Evolutionary conservation across 92 coral and sea anemone species (phyloP).

Genomic region (Siderastrea radians): DNA sequence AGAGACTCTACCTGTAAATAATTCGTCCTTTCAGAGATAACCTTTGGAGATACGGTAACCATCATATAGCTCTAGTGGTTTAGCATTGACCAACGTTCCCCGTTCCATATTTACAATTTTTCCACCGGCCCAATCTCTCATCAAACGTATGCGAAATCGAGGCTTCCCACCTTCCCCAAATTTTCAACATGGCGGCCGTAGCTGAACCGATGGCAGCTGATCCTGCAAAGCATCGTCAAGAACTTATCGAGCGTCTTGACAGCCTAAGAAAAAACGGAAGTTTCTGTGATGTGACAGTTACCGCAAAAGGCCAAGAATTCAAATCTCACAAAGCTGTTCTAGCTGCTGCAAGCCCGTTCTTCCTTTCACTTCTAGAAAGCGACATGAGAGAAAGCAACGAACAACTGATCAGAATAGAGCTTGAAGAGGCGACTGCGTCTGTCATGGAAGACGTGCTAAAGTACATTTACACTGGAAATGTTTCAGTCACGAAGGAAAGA

Average conservation of each 20-base stretch:
- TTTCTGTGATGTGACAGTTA: conserved; percentile 69
- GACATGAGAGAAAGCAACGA: conserved; percentile 77
- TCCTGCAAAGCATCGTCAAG: background rate
- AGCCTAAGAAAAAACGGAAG: background rate
- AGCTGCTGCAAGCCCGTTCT: conserved; percentile 74
- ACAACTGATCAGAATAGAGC: conserved; percentile 38
- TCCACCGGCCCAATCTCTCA: background rate
- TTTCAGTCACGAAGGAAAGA: conserved; percentile 59
- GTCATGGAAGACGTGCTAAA: conserved; percentile 60
- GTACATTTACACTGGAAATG: conserved; percentile 84
- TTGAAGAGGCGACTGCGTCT: conserved; percentile 61
- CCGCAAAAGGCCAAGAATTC: conserved; percentile 67
- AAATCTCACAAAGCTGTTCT: conserved; percentile 66
- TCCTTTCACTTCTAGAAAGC: conserved; percentile 67
- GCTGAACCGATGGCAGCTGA: background rate
- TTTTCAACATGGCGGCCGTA: background rate
- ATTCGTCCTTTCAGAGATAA: no score
- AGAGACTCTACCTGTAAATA: no score
- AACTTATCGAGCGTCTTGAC: conserved; percentile 20
- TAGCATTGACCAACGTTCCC: no score
- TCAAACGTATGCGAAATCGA: background rate
- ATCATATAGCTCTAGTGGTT: no score
- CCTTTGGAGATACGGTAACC: no score
- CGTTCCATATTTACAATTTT: no score
- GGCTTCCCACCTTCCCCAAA: background rate